Percentiles rank a stretch among this genome's conserved stretches.
These are phyloP conservation scores for Phodopus roborovskii DNA, from an alignment of 2,113 vertebrate species.

Conservation along the genomic window DNA sequence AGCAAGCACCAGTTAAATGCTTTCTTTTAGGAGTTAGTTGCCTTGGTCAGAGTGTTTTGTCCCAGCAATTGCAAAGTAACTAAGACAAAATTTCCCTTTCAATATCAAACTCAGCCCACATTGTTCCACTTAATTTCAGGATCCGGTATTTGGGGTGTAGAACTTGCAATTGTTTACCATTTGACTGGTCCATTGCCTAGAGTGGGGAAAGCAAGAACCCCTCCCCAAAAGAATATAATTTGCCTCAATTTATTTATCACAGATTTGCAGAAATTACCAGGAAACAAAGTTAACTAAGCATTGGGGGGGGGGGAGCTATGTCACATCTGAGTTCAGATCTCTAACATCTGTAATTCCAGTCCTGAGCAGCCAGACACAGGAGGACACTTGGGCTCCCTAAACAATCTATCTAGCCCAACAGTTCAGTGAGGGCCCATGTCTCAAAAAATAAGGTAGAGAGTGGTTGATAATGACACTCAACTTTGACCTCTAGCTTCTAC, in stretches of 20 bases:
- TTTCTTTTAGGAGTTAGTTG: background rate
- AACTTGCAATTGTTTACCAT: background rate
- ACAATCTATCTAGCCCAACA: background rate
- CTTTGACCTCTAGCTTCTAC: background rate
- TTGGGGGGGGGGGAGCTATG: background rate
- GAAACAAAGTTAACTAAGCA: constrained; percentile 1
- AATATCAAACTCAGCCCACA: background rate
- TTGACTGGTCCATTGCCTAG: background rate
- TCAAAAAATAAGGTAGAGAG: background rate
- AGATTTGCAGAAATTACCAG: background rate
- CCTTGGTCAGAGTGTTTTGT: background rate
- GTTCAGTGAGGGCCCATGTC: background rate
- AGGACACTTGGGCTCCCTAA: too few species aligned
- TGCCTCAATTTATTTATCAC: background rate
- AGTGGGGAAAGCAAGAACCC: background rate
- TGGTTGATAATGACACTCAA: background rate
- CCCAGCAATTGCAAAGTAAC: background rate
- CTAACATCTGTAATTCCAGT: background rate
- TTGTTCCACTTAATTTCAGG: background rate
- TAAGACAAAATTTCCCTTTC: background rate
- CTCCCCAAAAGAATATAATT: background rate
- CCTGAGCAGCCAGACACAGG: background rate
- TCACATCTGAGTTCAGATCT: background rate
- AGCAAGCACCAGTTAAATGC: background rate
- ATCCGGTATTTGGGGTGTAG: background rate